Evolutionary conservation across 2,888 invertebrate genomes (phyloP).

Genomic region (Diabrotica balteata): DNA sequence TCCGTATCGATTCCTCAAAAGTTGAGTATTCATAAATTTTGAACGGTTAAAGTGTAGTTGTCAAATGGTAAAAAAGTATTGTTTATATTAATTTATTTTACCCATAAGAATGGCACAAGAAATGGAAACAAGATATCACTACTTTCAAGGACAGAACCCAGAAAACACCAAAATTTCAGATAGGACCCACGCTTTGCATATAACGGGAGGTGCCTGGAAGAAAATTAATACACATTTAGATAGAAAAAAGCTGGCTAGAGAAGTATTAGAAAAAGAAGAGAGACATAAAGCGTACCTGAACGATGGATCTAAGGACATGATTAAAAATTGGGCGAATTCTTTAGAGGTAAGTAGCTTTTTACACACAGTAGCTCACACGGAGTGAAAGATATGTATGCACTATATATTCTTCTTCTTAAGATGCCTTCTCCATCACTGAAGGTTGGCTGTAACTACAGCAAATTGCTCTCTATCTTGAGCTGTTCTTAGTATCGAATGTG

Average conservation of each 20-base stretch:
- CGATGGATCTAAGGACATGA: constrained; percentile 59
- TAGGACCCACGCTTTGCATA: constrained; percentile 53
- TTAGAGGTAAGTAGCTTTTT: constrained; percentile 50
- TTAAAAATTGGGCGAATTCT: constrained; percentile 60
- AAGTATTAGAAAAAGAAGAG: constrained; percentile 54
- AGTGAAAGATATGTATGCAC: too few species aligned
- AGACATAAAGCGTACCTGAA: constrained; percentile 56
- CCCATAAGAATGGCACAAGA: not conserved
- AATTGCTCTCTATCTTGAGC: too few species aligned
- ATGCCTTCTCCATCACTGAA: too few species aligned
- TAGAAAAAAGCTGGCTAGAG: constrained; percentile 46
- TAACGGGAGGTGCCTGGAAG: constrained; percentile 50
- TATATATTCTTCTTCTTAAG: too few species aligned
- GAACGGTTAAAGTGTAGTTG: too few species aligned
- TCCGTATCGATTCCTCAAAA: constrained; percentile 10
- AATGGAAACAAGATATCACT: constrained; percentile 55
- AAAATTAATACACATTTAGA: constrained; percentile 55
- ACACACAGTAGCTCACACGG: too few species aligned
- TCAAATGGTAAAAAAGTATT: too few species aligned
- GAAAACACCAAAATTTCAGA: constrained; percentile 54
- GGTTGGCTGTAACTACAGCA: too few species aligned
- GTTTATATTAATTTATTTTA: too few species aligned
- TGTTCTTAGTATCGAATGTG: too few species aligned
- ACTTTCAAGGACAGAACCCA: constrained; percentile 52
- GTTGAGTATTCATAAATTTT: too few species aligned